These are phyloP conservation scores for Omphaloscelis lunosa DNA, from an alignment of 2,888 invertebrate genomes.

Conservation along the genomic window DNA sequence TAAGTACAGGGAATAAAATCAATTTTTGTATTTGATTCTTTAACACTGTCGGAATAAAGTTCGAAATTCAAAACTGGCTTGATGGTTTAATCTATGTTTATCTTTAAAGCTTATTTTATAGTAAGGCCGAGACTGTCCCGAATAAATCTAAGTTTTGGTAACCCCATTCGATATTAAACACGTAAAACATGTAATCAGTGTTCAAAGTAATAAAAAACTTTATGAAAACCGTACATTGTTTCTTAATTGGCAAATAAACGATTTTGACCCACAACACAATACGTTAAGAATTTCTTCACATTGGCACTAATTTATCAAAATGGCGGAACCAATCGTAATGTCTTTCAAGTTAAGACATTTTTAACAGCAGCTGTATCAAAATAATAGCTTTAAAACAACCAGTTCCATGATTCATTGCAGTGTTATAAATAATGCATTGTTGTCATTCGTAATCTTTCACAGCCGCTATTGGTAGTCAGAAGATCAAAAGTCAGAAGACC, in stretches of 20 bases:
- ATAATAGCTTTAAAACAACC: conserved; percentile 8
- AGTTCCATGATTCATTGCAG: conserved; percentile 12
- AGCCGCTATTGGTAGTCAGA: background rate
- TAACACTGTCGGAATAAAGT: too few relatives aligned
- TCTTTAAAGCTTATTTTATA: too few relatives aligned
- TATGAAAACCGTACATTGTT: conserved; percentile 30
- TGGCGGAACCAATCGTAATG: conserved; percentile 38
- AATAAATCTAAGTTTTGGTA: background rate
- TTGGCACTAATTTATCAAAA: conserved; percentile 34
- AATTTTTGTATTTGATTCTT: too few relatives aligned
- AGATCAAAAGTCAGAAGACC: background rate
- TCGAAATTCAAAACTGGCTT: background rate
- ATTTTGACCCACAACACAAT: conserved; percentile 22
- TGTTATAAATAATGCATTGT: background rate
- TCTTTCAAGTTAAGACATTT: conserved; percentile 15
- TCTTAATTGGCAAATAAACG: conserved; percentile 35
- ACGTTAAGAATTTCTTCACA: conserved; percentile 35
- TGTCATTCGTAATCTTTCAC: background rate
- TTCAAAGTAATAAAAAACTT: conserved; percentile 23
- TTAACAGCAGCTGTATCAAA: conserved; percentile 2
- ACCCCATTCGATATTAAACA: background rate
- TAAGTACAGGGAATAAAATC: too few relatives aligned
- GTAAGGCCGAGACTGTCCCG: background rate
- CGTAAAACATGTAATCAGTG: conserved; percentile 19
- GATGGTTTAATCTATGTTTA: background rate